Evolutionary conservation across 2,113 vertebrate genomes (phyloP).

Genomic region (Peromyscus maniculatus): DNA sequence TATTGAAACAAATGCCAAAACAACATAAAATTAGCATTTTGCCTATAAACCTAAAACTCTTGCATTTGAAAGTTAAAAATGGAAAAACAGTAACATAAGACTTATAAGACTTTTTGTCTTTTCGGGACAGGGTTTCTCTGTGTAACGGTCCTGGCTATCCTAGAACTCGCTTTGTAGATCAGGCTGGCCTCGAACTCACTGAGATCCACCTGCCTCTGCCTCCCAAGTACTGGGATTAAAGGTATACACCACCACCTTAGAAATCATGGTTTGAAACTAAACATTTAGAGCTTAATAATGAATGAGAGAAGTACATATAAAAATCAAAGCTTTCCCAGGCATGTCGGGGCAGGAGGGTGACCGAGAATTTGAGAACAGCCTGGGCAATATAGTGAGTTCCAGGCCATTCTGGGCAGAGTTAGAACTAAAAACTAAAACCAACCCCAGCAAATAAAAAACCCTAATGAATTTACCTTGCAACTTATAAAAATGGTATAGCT

Average conservation of each 20-base stretch:
- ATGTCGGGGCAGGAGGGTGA: no score
- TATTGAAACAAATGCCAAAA: neutral
- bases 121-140: no score
- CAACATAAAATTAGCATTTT: neutral
- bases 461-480: neutral
- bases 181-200: no score
- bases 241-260: no score
- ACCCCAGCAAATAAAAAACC: neutral
- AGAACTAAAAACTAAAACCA: neutral
- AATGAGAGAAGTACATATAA: neutral
- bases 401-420: neutral
- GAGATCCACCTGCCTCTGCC: no score
- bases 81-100: neutral
- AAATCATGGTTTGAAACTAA: neutral
- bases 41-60: neutral
- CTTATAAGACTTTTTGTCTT: no score
- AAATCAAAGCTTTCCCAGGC: neutral
- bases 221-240: no score
- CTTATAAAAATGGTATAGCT: neutral
- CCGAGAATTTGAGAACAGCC: neutral
- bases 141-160: no score
- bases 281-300: neutral
- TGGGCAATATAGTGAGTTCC: neutral
- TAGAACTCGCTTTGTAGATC: no score
- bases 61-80: neutral